Conservation (phyloP, 53 echinoderm and acorn worm species). For the Pentamera pediparva region DNA sequence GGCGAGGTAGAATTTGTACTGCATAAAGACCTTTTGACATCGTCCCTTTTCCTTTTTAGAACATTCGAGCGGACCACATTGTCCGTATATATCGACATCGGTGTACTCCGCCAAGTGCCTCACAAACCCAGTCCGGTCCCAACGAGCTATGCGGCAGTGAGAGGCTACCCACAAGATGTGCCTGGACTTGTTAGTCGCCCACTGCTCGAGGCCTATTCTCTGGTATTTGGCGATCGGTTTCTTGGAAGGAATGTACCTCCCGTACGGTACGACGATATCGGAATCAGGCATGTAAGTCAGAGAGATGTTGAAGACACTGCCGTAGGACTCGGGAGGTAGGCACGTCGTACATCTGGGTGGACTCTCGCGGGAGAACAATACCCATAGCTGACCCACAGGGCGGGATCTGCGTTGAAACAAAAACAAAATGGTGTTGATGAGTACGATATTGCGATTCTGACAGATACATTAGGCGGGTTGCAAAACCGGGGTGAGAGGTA, state of each 20-base stretch:
- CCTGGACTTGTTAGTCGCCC: slow-evolving; percentile 20
- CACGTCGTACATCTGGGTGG: not conserved
- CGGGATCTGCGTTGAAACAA: not conserved
- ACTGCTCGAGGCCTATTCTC: not conserved
- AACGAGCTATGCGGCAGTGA: not conserved
- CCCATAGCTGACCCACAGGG: slow-evolving; percentile 3
- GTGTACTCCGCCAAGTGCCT: slow-evolving; percentile 3
- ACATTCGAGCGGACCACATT: slow-evolving; percentile 56
- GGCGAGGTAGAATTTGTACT: slow-evolving; percentile 68
- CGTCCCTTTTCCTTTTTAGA: not conserved
- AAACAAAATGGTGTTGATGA: too few species aligned
- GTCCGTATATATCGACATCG: slow-evolving; percentile 48
- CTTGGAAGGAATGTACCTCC: not conserved
- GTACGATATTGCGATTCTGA: too few species aligned
- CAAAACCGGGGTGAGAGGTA: too few species aligned
- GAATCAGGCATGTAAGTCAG: slow-evolving; percentile 5
- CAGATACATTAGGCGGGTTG: too few species aligned
- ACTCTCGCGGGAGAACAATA: slow-evolving; percentile 22
- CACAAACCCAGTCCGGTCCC: slow-evolving; percentile 3
- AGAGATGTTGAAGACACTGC: slow-evolving; percentile 2
- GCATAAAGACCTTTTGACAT: slow-evolving; percentile 10
- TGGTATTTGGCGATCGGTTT: not conserved
- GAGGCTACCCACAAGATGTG: slow-evolving; percentile 13
- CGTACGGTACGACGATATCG: slow-evolving; percentile 22
- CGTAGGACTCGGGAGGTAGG: not conserved